Evolutionary conservation across 2,113 vertebrate species (phyloP).

Genomic region (Steatornis caripensis): DNA sequence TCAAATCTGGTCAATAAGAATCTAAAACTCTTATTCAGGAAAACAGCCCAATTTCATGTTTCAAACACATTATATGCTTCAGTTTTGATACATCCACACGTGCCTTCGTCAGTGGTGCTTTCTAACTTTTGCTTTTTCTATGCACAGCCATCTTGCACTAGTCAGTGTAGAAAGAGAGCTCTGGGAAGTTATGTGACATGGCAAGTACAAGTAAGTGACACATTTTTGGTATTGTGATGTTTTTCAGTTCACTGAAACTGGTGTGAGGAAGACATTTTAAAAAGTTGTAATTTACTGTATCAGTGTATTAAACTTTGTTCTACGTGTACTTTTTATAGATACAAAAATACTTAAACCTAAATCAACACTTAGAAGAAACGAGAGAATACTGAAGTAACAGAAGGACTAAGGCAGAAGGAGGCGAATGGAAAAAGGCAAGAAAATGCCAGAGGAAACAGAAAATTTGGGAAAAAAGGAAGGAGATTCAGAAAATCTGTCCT

Average conservation of each 20-base stretch:
- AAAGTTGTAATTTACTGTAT: not conserved
- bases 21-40: not conserved
- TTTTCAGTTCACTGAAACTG: not conserved
- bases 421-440: not conserved
- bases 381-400: not conserved
- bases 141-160: not conserved
- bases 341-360: not conserved
- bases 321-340: not conserved
- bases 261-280: not conserved
- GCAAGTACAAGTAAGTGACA: not conserved
- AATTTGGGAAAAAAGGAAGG: not conserved
- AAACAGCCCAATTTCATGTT: not conserved
- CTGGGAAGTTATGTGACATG: not conserved
- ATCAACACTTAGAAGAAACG: not conserved
- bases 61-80: not conserved
- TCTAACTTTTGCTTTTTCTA: not conserved
- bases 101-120: not conserved
- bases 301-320: not conserved
- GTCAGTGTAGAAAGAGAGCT: not conserved
- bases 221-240: not conserved
- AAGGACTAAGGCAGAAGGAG: not conserved
- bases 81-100: not conserved
- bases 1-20: not conserved
- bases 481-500: not conserved
- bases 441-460: not conserved